Evolutionary conservation across 2,113 vertebrate genomes (phyloP), one percentile per base, ranked within the genome.

Genomic region (Hypocryptadius cinnamomeus): DNA sequence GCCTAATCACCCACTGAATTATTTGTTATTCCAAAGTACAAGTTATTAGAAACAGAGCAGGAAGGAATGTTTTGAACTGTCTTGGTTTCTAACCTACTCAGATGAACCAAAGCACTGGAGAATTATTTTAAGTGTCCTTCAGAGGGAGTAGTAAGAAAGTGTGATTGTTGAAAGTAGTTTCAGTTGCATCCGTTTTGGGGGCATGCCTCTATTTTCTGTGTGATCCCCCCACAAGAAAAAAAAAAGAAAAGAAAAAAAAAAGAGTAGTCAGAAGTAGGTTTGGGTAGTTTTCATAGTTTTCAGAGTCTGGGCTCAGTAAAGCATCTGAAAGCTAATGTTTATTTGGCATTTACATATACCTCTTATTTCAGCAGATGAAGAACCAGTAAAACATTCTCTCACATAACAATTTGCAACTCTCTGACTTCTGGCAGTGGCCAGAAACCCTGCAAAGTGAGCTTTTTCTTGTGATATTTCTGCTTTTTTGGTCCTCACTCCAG

Each of bases 21-120:
- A 82, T 85, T 95, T 79, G 15, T 90, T 93, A 47, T 79, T 93
- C 39, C 71, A 70, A 91, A 85, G 50, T 47, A 66, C 54, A 61
- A 65, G 28, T 85, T 93, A 95, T 79, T 90, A 94, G 70, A 73
- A 96, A 73, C 92, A 88, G 83, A 95, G 70, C n/a, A 79, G 50
- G 71, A 91, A 85, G 66, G 65, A 87, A 82, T 79, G 50, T 94
- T 90, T 79, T 83, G 50, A 79, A 31, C 48, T 87, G 9, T 64
- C 74, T 82, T 92, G 25, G 20, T 82, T 95, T 87, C 79, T 76
- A 82, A 85, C 71, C n/a, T 63, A 81, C 35, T 47, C 61, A 53
- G n/a, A 85, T n/a, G 65, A 95, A 86, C 9, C 6, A 71, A 61
- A 84, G 19, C 53, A 60, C 40, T 61, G 59, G 4, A 85, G 13